Percentiles rank a stretch among this genome's conserved stretches.
phyloP scores from a whole-genome alignment of 1,140 invertebrate species.

The Magallana gigas region DNA sequence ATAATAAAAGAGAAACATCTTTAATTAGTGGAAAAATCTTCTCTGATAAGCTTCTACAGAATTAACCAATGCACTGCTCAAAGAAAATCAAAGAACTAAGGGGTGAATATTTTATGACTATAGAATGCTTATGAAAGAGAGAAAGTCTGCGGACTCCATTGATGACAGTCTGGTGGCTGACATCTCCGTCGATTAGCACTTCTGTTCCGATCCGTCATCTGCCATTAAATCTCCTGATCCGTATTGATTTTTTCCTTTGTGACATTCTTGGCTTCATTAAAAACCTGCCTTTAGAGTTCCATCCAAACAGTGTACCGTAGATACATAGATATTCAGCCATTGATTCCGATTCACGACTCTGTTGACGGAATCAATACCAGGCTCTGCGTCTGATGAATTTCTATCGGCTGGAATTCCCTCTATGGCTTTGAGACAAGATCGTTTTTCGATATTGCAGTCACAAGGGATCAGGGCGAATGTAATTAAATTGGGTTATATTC shows the following conservation, averaged over 20 bases:
- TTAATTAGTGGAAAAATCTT: too few species aligned
- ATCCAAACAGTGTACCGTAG: neutral
- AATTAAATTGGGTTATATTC: conserved; percentile 38
- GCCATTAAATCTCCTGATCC: neutral
- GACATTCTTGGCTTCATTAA: conserved; percentile 15
- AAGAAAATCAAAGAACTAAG: too few species aligned
- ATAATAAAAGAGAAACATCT: too few species aligned
- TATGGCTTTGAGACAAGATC: conserved; percentile 29
- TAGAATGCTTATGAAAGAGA: too few species aligned
- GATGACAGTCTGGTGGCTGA: too few species aligned
- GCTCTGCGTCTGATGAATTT: conserved; percentile 17
- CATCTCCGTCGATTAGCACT: too few species aligned
- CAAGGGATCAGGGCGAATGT: neutral
- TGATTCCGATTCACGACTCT: neutral
- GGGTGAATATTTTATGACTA: too few species aligned
- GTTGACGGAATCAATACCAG: conserved; percentile 12
- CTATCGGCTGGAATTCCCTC: neutral
- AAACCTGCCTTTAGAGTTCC: conserved; percentile 16
- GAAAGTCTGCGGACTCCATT: too few species aligned
- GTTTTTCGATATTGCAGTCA: conserved; percentile 35
- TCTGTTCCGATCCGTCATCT: neutral
- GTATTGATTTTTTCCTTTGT: conserved; percentile 10
- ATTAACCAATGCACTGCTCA: too few species aligned
- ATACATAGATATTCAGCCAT: conserved; percentile 1
- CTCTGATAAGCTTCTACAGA: too few species aligned